Evolutionary conservation across 1,140 invertebrate genomes (phyloP).

Genomic region (Drosophila neocordata): DNA sequence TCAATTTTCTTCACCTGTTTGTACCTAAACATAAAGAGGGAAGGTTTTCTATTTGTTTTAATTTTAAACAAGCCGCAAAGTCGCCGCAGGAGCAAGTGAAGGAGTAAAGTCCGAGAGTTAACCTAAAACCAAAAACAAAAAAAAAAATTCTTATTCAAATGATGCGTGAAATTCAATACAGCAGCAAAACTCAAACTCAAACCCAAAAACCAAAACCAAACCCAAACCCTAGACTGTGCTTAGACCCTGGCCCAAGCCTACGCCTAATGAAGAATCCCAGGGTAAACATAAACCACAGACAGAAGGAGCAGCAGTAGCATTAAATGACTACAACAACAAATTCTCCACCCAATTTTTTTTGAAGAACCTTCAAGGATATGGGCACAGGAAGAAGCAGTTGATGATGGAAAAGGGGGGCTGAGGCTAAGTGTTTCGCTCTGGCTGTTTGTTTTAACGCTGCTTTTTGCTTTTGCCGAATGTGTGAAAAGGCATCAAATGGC

Average conservation of each 20-base stretch:
- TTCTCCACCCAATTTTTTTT: conserved; percentile 19
- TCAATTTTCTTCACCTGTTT: not conserved
- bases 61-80: conserved; percentile 68
- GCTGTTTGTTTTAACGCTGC: conserved; percentile 51
- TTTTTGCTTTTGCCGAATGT: conserved; percentile 66
- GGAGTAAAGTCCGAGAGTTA: conserved; percentile 17
- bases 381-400: conserved; percentile 7
- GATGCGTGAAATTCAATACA: conserved; percentile 80
- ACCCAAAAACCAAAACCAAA: not conserved
- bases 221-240: not conserved
- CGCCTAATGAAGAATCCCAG: not conserved
- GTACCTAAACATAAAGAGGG: conserved; percentile 14
- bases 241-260: conserved; percentile 9
- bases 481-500: conserved; percentile 81
- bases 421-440: conserved; percentile 67
- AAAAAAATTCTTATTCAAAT: conserved; percentile 66
- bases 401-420: conserved; percentile 23
- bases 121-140: conserved; percentile 25
- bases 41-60: conserved; percentile 61
- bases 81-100: conserved; percentile 52
- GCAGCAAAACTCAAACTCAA: conserved; percentile 25
- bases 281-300: conserved; percentile 34
- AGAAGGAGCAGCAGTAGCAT: not conserved
- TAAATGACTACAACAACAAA: not conserved
- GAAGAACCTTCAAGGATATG: conserved; percentile 6